Evolutionary conservation across 2,888 invertebrate genomes (phyloP), one percentile per base, ranked within the genome.

Genomic region (Blomia tropicalis): DNA sequence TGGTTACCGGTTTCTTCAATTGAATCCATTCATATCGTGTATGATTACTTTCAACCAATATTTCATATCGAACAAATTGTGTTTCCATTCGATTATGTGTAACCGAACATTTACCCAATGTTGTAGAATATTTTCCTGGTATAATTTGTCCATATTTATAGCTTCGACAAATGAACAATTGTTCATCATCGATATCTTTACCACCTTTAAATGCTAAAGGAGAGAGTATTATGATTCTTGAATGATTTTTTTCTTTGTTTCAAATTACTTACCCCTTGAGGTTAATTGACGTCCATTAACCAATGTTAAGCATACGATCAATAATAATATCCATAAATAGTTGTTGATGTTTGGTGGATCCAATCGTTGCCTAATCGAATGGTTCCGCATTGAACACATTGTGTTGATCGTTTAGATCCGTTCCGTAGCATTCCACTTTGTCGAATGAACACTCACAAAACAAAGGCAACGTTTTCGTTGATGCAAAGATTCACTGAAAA

Each of bases 121-220:
- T 3, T 7, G 5, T 14, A 29, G 62, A 62, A 47, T 43, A 62
- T 25, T 62, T 62, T 2, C 62, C 62, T 4, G 62, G 62, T 17
- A 62, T 62, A 23, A 36, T 32, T 27, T 62, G 58, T 32, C 58
- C 58, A 23, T 22, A 44, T 31, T 44, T 23, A 7, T 43, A 41
- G 1, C 41, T 58, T 5, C 62, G 58, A 44, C 62, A 62, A 1
- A 62, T 43, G 22, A 41, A 62, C 17, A 62, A 23, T 22, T 41
- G 2, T 25, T 62, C 22, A 19, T 56, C 62, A 43, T 62, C 62
- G 25, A 62, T 36, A 30, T 62, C 62, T 7, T 54, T 14, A 7
- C 62, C 62, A n/a, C 22, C 62, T n/a, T 41, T 19, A 19, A 62
- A 62, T 22, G 54, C 56, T n/a, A 23, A 30, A 23, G n/a, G n/a